Base-by-base conservation (phyloP, 2,797 vertebrate species). In the Mormyrus proboscirostris region DNA sequence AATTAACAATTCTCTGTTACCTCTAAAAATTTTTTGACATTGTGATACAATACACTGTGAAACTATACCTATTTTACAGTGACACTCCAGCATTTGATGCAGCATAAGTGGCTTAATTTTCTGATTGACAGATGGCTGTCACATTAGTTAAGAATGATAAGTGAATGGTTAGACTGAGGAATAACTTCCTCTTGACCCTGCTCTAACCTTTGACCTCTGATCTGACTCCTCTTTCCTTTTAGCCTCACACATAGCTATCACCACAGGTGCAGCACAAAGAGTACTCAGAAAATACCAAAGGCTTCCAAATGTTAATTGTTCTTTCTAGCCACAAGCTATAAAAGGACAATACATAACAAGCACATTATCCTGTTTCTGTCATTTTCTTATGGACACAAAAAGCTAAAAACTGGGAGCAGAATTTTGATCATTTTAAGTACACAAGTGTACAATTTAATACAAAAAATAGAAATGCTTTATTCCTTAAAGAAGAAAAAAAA, bases 91-190 rank as follows among this genome's bases (percentile, higher is more conserved):
- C n/a, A 33, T 53, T 85, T 50, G 53, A 33, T 16, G 49, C 50
- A 88, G 87, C 91, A 88, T 90, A 90, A 91, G 84, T 88, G 76
- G 90, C 90, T 93, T 93, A 91, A 94, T 95, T 95, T 94, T 93
- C 93, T 97, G 96, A 98, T 96, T 98, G 97, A 97, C 96, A 97
- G 96, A 97, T 97, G 96, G 96, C 95, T 94, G 95, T 96, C 96
- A 97, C 97, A 97, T 97, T 97, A 97, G 96, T 97, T 96, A 95
- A 96, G 96, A 97, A 97, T 96, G 97, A 97, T 97, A 98, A 97
- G 96, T 97, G 96, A 96, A 96, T 97, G 96, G 96, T 94, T 92
- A 93, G 95, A 94, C 93, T 96, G 94, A 95, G 95, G 95, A 96
- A 94, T 96, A 96, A 98, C 96, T 98, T 98, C 97, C 98, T 99